phyloP scores from a whole-genome alignment of 2,888 invertebrate species.

The Exocentrus adspersus region DNA sequence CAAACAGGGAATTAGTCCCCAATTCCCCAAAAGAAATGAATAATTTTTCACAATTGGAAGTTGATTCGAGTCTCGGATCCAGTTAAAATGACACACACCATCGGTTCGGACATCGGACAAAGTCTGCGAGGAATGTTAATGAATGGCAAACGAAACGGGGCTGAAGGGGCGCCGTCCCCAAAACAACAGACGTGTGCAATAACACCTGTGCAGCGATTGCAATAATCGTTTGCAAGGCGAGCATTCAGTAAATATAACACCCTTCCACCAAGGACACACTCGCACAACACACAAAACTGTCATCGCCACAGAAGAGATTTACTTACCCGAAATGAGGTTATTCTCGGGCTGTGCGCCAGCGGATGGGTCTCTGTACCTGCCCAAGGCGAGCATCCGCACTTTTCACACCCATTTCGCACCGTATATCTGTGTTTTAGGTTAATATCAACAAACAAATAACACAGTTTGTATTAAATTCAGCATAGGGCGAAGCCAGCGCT shows the following conservation, averaged over 20 bases:
- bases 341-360: conserved; percentile 48
- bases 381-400: conserved; percentile 40
- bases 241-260: conserved; percentile 48
- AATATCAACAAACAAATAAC: conserved; percentile 61
- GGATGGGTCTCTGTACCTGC: conserved; percentile 39
- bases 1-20: no score
- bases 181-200: conserved; percentile 28
- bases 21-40: no score
- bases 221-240: conserved; percentile 30
- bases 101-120: conserved; percentile 7
- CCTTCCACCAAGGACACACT: conserved; percentile 55
- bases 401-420: conserved; percentile 48
- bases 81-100: conserved; percentile 36
- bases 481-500: conserved; percentile 52
- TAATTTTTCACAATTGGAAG: no score
- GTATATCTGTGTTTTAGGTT: conserved; percentile 58
- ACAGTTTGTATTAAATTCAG: conserved; percentile 55
- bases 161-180: conserved; percentile 2
- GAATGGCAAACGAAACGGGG: conserved; percentile 7
- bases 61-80: conserved; percentile 34
- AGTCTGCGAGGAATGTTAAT: conserved; percentile 2
- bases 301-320: conserved; percentile 48
- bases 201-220: conserved; percentile 32
- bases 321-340: conserved; percentile 58
- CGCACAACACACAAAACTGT: conserved; percentile 53